Evolutionary conservation across 2,888 invertebrate genomes (phyloP).

Genomic region (Scelioninae gen. 2): DNA sequence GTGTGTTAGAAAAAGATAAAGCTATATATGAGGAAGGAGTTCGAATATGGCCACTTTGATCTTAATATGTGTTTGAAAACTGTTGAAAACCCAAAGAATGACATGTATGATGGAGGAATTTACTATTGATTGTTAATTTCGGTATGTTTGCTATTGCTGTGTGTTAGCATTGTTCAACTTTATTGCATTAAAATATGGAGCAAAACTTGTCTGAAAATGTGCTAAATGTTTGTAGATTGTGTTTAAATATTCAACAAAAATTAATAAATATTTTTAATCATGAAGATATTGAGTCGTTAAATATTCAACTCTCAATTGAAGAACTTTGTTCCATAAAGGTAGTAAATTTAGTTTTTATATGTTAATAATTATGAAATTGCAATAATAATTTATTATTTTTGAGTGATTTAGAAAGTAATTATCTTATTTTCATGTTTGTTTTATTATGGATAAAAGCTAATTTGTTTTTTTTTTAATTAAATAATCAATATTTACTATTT

Average conservation of each 20-base stretch:
- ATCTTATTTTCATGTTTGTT: too few species aligned
- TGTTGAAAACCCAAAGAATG: too few species aligned
- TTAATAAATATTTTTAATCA: conserved; percentile 34
- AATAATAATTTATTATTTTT: neutral
- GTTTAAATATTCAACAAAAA: conserved; percentile 24
- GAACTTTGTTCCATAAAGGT: conserved; percentile 44
- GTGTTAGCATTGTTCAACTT: neutral
- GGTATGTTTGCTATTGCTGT: neutral
- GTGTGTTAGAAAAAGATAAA: too few species aligned
- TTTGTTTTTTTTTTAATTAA: too few species aligned
- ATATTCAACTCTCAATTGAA: conserved; percentile 37
- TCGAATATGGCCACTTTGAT: too few species aligned
- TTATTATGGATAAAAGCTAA: too few species aligned
- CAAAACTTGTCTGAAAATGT: conserved; percentile 1
- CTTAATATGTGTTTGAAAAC: too few species aligned
- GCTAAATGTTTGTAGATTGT: conserved; percentile 31
- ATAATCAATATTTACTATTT: too few species aligned
- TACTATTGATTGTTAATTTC: conserved; percentile 13
- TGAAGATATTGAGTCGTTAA: conserved; percentile 35
- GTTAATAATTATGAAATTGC: too few species aligned
- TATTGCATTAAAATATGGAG: conserved; percentile 8
- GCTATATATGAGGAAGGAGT: too few species aligned
- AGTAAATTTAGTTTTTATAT: neutral
- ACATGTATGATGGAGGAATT: too few species aligned
- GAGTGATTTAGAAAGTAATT: too few species aligned